These are phyloP conservation scores for Archocentrus centrarchus DNA, from an alignment of 2,113 vertebrate species.

Conservation along the genomic window DNA sequence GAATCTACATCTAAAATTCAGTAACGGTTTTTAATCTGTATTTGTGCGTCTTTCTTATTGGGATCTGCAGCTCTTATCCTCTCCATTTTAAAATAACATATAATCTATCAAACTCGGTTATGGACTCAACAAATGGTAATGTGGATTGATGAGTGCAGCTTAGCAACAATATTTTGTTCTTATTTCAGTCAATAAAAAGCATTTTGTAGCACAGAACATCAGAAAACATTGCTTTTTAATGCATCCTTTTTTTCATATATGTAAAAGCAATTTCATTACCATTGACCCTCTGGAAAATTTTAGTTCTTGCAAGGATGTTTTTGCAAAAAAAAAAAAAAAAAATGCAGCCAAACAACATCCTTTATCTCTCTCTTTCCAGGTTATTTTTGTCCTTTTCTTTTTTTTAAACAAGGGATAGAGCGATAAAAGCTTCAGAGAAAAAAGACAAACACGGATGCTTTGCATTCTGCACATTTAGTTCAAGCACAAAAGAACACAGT, in stretches of 20 bases:
- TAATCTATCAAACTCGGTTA: neutral
- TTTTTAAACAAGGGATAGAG: constrained; percentile 2
- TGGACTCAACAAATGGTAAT: neutral
- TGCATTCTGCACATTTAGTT: constrained; percentile 14
- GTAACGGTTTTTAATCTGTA: no score
- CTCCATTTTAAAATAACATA: neutral
- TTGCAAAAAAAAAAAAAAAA: neutral
- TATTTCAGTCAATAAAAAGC: neutral
- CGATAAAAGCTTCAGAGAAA: constrained; percentile 29
- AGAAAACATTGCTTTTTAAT: neutral
- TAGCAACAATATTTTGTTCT: neutral
- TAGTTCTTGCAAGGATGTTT: neutral
- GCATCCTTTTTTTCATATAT: neutral
- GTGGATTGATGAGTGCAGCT: neutral
- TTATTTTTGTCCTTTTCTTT: neutral
- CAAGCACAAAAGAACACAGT: constrained; percentile 8
- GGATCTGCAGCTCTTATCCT: neutral
- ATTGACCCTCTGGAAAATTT: neutral
- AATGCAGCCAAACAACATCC: neutral
- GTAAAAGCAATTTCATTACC: neutral
- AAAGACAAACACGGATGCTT: constrained; percentile 12
- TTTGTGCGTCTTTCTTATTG: no score
- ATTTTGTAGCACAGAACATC: neutral
- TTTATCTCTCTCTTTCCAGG: constrained; percentile 35
- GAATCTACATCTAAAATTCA: no score